Evolutionary conservation across 2,888 invertebrate genomes (phyloP), one percentile per base, ranked within the genome.

Genomic region (Cerceris ruficornis): DNA sequence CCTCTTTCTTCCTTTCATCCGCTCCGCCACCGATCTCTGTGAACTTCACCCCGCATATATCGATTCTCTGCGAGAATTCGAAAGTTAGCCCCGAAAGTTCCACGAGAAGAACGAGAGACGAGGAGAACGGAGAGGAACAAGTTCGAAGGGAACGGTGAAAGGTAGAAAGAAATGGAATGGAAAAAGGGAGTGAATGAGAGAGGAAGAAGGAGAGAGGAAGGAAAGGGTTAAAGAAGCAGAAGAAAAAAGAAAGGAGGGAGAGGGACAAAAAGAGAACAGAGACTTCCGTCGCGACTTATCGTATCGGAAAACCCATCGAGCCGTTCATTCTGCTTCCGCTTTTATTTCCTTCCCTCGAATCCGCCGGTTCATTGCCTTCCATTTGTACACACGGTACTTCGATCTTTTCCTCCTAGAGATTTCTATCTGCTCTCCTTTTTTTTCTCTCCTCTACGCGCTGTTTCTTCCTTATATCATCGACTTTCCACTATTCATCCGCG

Each of bases 281-380:
- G 87, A 81, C 79, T 83, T 80, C 83, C 83, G 82, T 80, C 77
- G 82, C 85, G 85, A 88, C 87, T 88, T 88, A 88, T 89, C 89
- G 87, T 90, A 90, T 90, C 89, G 90, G 87, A 83, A 88, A 90
- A 89, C 85, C 86, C 83, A 88, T 88, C 86, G 85, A 88, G 87
- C 88, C 88, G 87, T 89, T 89, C 89, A 87, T 87, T 90, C 87
- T 84, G 85, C 88, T 90, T 90, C 88, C 90, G 88, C 86, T 87
- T 89, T 90, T 89, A 87, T 89, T 90, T 86, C 86, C 87, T 88
- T 81, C 85, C 85, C 83, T 81, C 86, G 83, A 87, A 86, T 89
- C 85, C 86, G 75, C 71, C 86, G 89, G 82, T 88, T 89, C 90
- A 88, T 90, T 89, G 89, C 88, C 86, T 85, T 82, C 87, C 87